Conservation (phyloP, 2,797 vertebrate genomes). For the Pangasius krempfi region DNA sequence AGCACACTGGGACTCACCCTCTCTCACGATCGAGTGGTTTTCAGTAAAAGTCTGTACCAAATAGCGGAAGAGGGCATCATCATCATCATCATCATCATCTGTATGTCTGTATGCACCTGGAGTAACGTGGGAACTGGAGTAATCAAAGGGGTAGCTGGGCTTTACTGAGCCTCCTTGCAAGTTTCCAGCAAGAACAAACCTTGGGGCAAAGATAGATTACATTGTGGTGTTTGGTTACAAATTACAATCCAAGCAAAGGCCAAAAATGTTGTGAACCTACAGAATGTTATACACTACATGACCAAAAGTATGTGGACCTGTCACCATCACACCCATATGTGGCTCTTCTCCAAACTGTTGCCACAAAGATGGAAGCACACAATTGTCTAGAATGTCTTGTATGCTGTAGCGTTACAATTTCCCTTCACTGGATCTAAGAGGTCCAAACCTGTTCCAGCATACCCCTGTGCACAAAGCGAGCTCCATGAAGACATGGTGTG, state of each 20-base stretch:
- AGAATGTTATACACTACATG: not conserved
- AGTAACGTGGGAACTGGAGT: constrained; percentile 75
- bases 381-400: not conserved
- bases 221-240: not conserved
- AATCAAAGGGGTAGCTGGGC: constrained; percentile 93
- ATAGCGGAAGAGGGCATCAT: constrained; percentile 86
- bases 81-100: constrained; percentile 90
- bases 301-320: not conserved
- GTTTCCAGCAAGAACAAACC: constrained; percentile 94
- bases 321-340: not conserved
- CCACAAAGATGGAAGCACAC: not conserved
- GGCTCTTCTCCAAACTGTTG: not conserved
- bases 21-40: constrained; percentile 89
- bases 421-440: not conserved
- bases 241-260: not conserved
- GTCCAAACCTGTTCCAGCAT: not conserved
- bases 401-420: not conserved
- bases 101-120: constrained; percentile 82
- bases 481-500: not conserved
- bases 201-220: constrained; percentile 55
- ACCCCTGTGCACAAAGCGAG: not conserved
- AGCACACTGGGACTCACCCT: constrained; percentile 82
- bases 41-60: constrained; percentile 86
- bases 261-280: not conserved
- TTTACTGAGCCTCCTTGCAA: constrained; percentile 91